Percentiles rank a stretch among this genome's conserved stretches.
Evolutionary conservation across 2,113 vertebrate genomes (phyloP).

Genomic region (Gopherus evgoodei): DNA sequence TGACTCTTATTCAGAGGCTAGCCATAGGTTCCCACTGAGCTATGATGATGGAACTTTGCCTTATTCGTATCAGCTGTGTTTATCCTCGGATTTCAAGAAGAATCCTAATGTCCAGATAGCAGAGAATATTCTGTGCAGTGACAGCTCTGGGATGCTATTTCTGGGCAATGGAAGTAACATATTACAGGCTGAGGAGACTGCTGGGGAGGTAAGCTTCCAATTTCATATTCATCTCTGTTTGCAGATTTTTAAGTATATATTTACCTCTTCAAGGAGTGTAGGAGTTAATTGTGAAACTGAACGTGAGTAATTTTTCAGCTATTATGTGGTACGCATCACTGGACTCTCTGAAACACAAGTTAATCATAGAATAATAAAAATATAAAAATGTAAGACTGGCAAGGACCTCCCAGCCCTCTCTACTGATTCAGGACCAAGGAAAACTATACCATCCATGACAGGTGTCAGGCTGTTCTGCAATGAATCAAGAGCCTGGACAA

Average conservation of each 20-base stretch:
- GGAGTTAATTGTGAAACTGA: not conserved
- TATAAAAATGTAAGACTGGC: no score
- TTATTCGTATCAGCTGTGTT: no score
- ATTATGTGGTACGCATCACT: no score
- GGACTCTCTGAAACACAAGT: no score
- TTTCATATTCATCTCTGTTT: no score
- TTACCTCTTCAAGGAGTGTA: not conserved
- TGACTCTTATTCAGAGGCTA: constrained; percentile 36
- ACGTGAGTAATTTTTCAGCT: no score
- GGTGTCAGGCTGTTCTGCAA: no score
- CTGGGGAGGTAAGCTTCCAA: not conserved
- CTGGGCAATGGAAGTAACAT: not conserved
- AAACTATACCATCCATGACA: no score
- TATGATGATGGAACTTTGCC: constrained; percentile 74
- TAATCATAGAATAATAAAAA: no score
- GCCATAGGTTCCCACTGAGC: constrained; percentile 29
- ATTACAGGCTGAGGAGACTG: not conserved
- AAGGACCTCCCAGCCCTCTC: no score
- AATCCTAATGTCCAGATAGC: not conserved
- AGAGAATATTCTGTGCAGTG: constrained; percentile 20
- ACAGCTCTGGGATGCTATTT: constrained; percentile 42
- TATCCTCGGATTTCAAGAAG: not conserved
- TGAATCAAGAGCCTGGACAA: no score
- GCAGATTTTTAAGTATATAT: not conserved
- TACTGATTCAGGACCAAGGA: no score